Conservation (phyloP, 2,113 vertebrate species). For the Pygoscelis adeliae region DNA sequence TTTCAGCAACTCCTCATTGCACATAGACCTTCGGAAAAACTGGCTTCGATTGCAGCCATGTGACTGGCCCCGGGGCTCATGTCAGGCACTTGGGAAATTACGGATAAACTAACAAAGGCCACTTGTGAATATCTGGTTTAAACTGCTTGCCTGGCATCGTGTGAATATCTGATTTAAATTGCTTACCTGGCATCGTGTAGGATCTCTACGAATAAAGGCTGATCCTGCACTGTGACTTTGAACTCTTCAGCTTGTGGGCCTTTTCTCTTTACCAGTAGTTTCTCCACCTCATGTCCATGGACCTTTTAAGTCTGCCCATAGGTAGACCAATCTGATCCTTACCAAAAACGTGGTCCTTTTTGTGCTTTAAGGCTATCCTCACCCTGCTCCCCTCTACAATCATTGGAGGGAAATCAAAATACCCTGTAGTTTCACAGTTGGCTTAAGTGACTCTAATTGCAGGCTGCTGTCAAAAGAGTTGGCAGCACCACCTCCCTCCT, state of each 20-base stretch:
- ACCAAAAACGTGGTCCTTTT: background rate
- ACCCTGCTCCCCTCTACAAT: background rate
- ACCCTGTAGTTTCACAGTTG: background rate
- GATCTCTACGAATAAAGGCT: background rate
- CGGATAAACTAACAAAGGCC: background rate
- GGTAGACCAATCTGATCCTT: background rate
- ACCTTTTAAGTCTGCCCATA: background rate
- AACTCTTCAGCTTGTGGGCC: background rate
- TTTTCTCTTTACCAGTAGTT: background rate
- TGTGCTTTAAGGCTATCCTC: background rate
- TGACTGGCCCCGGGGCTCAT: rapidly evolving
- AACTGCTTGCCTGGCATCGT: background rate
- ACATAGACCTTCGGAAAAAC: background rate
- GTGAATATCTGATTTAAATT: background rate
- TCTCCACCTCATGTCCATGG: background rate
- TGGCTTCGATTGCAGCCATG: rapidly evolving
- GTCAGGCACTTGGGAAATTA: background rate
- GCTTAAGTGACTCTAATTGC: background rate
- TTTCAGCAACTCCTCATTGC: background rate
- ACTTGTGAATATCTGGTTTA: background rate
- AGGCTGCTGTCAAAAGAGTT: background rate
- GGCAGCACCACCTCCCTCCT: background rate
- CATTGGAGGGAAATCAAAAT: background rate
- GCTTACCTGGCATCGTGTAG: background rate
- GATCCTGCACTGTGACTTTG: background rate